Percentiles rank a stretch among this genome's conserved stretches.
Evolutionary conservation across 35 echinoderm and acorn worm species (phyloP).

Genomic region (Amphiura filiformis): DNA sequence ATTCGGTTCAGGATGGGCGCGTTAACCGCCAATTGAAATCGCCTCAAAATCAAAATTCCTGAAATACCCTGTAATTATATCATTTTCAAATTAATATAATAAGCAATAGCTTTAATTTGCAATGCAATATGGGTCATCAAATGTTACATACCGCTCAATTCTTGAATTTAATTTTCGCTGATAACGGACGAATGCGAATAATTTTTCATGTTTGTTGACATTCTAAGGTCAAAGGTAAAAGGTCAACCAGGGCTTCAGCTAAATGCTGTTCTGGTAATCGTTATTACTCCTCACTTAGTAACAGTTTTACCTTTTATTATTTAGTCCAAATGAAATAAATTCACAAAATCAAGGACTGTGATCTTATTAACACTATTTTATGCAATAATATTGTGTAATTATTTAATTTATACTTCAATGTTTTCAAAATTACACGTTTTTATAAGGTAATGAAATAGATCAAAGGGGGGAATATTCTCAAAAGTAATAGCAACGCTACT

Average conservation of each 20-base stretch:
- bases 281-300: neutral
- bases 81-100: neutral
- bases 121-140: neutral
- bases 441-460: neutral
- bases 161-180: slow-evolving; percentile 4
- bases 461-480: neutral
- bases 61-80: neutral
- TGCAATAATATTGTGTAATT: neutral
- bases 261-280: neutral
- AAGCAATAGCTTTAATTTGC: neutral
- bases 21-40: neutral
- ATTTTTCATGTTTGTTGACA: slow-evolving; percentile 15
- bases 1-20: slow-evolving; percentile 2
- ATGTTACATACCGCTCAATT: neutral
- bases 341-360: neutral
- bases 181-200: slow-evolving; percentile 14
- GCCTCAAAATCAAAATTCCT: neutral
- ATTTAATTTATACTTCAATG: no score
- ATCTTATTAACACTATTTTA: neutral
- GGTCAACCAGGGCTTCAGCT: neutral
- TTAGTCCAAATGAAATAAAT: neutral
- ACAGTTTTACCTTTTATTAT: neutral
- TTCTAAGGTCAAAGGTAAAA: slow-evolving; percentile 7
- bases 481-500: neutral
- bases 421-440: no score